These are phyloP conservation scores for Cataglyphis hispanica DNA, from an alignment of 1,140 invertebrate genomes.

Conservation along the genomic window DNA sequence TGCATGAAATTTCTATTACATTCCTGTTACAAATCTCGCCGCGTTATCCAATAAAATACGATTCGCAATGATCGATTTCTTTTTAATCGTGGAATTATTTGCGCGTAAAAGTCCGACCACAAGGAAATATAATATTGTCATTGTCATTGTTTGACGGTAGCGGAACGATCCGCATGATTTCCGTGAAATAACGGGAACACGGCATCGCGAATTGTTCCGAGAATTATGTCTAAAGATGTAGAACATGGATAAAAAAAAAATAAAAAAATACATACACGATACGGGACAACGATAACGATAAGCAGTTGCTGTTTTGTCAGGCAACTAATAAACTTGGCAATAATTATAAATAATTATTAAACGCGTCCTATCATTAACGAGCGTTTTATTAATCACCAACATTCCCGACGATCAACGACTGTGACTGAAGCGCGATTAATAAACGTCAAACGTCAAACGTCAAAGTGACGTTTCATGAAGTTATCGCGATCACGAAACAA, in stretches of 20 bases:
- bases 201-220: neutral
- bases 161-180: conserved; percentile 37
- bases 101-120: conserved; percentile 27
- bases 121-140: conserved; percentile 44
- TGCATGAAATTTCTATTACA: neutral
- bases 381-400: conserved; percentile 10
- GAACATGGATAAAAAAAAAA: neutral
- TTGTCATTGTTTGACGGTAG: conserved; percentile 48
- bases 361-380: conserved; percentile 51
- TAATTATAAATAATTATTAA: conserved; percentile 56
- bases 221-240: neutral
- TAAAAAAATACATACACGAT: neutral
- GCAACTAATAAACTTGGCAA: conserved; percentile 2
- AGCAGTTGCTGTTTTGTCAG: neutral
- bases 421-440: conserved; percentile 35
- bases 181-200: conserved; percentile 3
- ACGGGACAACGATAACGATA: conserved; percentile 3
- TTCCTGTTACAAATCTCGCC: neutral
- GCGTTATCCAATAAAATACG: conserved; percentile 15
- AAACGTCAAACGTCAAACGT: neutral
- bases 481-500: neutral
- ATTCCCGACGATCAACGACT: conserved; percentile 1
- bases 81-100: conserved; percentile 20
- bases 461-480: neutral
- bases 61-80: conserved; percentile 21